Evolutionary conservation across 1,140 invertebrate species (phyloP), one percentile per base, ranked within the genome.

Genomic region (Mesaphorura yosii): DNA sequence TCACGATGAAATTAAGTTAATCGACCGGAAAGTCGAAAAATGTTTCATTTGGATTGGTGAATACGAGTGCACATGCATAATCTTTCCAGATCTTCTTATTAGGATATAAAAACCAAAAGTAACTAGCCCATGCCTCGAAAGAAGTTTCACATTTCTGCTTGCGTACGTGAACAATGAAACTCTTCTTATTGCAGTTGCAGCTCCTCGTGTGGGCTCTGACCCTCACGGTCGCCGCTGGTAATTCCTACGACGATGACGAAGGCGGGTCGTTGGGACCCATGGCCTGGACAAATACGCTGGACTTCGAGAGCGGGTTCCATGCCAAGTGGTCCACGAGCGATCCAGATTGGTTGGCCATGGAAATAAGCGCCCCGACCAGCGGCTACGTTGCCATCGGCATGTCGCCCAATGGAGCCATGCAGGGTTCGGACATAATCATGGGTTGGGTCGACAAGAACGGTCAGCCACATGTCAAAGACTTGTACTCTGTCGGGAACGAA

Each of bases 321-420:
- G 29, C 40, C 10, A 48, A 29, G 3, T 54, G 44, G 44, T 39
- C 20, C 15, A 48, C 20, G 28, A 46, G 48, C 20, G 37, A 54
- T 29, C 31, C 44, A 2, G 45, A 54, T 2, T 38, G 28, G 17
- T 20, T 54, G 3, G 31, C 45, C 2, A 48, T 48, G 44, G 52
- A 54, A 39, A 39, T 54, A 19, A 39, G 34, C 22, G 82, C 78
- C 0, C 75, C 70, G 48, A 83, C 83, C 0, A 65, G 66, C 7
- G 84, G 84, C n/a, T 86, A 81, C 66, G 68, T 86, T 37, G 82
- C 80, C 1, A 70, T 87, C 23, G 84, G 84, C 1, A 81, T 86
- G 60, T 83, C 82, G 47, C 72, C 75, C 4, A 76, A 76, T 59
- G 78, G 76, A 51, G 73, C 72, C 1, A 87, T 88, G 85, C 74